Base-by-base conservation (phyloP, 37 sponge, comb jelly and placozoan species). In the Ianthella basta region DNA sequence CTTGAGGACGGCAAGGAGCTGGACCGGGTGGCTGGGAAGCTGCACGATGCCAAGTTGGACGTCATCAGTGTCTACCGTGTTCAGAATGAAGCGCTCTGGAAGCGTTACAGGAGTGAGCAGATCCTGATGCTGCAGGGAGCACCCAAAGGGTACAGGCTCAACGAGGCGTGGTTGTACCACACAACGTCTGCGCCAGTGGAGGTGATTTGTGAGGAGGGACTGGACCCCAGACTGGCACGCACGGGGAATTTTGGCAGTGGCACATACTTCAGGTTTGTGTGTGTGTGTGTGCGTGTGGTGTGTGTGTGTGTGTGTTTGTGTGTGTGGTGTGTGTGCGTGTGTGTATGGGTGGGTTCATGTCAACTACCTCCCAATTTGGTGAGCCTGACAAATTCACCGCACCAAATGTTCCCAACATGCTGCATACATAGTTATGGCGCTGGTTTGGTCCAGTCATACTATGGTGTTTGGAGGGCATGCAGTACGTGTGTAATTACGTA, bases 191-290 rank as follows among this genome's bases (percentile, higher is more conserved):
- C 87, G 12, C 14, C 56, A 12, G 35, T 33, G 55, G 75, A 34
- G 19, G 85, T 81, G 60, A 94, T 94, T 32, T 90, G 91, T 80
- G 89, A 85, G 37, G 91, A 94, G 37, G 95, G 95, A 0, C 86
- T 94, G 56, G 95, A 94, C 72, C 80, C 35, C 5, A 73, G 95
- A 15, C 87, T 94, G 27, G 82, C 86, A 40, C 34, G 65, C 15
- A 59, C 40, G 56, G 95, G 95, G 5, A 68, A 40, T 81, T 94
- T 94, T 88, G 95, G 95, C 0, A 80, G 40, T 30, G 95, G 95
- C 0, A 94, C 90, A 0, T 94, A 94, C 80, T 94, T 94, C 85
- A 94, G 95, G 95, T 94, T 33, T 55, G 77, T 15, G 57, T 19
- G n/a, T n/a, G n/a, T n/a, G n/a, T n/a, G n/a, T n/a, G n/a, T n/a